Evolutionary conservation across 2,797 vertebrate genomes (phyloP).

Genomic region (Chloroceryle inda): DNA sequence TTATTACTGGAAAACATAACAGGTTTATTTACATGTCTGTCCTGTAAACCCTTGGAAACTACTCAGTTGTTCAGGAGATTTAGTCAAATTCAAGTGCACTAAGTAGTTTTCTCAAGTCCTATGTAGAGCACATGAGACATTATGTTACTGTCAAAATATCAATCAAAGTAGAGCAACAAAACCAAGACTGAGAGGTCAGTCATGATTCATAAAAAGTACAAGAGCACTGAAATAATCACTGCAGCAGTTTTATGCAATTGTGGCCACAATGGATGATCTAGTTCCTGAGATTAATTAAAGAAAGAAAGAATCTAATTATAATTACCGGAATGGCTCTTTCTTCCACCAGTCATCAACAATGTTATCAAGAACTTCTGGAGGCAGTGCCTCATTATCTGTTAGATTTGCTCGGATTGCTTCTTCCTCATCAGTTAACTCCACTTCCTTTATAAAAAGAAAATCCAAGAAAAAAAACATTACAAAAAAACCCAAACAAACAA

Average conservation of each 20-base stretch:
- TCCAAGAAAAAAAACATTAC: neutral
- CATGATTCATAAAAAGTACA: neutral
- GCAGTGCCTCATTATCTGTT: constrained; percentile 79
- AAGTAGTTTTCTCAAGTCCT: neutral
- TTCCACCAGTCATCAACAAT: constrained; percentile 89
- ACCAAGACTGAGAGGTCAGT: neutral
- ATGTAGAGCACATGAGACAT: neutral
- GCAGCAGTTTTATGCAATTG: neutral
- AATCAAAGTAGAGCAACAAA: neutral
- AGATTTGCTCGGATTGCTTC: constrained; percentile 88
- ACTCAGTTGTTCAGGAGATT: neutral
- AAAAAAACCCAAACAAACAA: too few species aligned
- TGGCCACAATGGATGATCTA: neutral
- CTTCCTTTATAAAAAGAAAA: constrained; percentile 69
- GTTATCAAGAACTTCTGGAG: constrained; percentile 85
- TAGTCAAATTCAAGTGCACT: neutral
- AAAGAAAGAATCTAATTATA: neutral
- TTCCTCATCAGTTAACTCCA: constrained; percentile 87
- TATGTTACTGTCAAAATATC: neutral
- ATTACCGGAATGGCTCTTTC: constrained; percentile 92
- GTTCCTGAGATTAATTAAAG: neutral
- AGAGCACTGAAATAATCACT: neutral
- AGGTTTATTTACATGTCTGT: neutral
- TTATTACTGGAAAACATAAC: neutral
- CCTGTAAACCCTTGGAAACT: neutral